Evolutionary conservation across 2,888 invertebrate genomes (phyloP), one percentile per base, ranked within the genome.

Genomic region (Schrankia costaestrigalis): DNA sequence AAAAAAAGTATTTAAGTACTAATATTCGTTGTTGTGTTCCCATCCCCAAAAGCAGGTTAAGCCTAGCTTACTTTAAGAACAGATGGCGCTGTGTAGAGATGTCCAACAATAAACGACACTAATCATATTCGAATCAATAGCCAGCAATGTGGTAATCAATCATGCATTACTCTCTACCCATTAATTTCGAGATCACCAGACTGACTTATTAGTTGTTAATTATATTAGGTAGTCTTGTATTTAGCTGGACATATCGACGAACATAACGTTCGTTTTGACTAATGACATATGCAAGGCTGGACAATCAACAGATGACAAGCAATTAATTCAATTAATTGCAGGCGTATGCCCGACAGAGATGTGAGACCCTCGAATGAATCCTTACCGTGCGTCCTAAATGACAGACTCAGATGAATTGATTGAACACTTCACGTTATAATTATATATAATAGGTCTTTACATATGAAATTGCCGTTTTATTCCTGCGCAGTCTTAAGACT

Each of bases 261-360:
- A 40, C 28, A 42, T 40, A 48, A 22, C 46, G 44, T 35, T 53
- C 62, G 68, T 79, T 78, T 78, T 81, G 80, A 81, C 72, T 77
- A 81, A 82, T 82, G 78, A 73, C 71, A 61, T 62, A 59, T 64
- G 63, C 68, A 65, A 66, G 66, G 61, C 63, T 64, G 63, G 62
- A 69, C 74, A 71, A 80, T 81, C 79, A 79, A 78, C 78, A 79
- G 78, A 76, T 79, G 79, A 79, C 78, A 78, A 69, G 73, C 75
- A 76, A 82, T 83, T 83, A 81, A 75, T 77, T 66, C 51, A 71
- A 82, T 81, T 81, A 80, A 83, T 80, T 67, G 74, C 67, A 46
- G 50, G 51, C 52, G 59, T 45, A 27, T 35, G 38, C 46, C 36
- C 46, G 55, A 50, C 45, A 36, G 47, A 39, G 32, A 38, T 41